Evolutionary conservation across 2,888 invertebrate genomes (phyloP), one percentile per base, ranked within the genome.

Genomic region (Therioaphis trifolii): DNA sequence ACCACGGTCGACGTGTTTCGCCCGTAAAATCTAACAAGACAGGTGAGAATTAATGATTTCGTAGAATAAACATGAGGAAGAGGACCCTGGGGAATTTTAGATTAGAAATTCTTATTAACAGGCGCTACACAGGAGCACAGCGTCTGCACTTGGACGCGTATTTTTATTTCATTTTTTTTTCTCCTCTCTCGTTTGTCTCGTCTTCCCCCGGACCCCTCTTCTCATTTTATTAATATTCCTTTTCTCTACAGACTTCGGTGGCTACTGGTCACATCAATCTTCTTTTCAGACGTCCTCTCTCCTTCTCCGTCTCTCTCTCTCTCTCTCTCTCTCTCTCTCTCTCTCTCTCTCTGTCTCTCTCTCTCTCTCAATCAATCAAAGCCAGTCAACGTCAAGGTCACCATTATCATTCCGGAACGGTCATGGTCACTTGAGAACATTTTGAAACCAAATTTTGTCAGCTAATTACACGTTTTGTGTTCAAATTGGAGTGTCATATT

Each of bases 231-330:
- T 82, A 82, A 74, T 82, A 82, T 82, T 82, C 72, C 49, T 82
- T 74, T 82, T 82, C 18, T 49, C 24, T 52, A 72, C 72, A 74
- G 72, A 61, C 72, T 82, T 61, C 46, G 80, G 35, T 74, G 63
- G 82, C 82, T 82, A 82, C 82, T 40, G 82, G 72, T 74, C 40
- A 74, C 82, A 82, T 82, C 82, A 82, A 82, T 82, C 82, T 82
- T 82, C 82, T 35, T 82, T 82, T 52, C 82, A 66, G 82, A 82
- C 82, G 27, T 82, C 61, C 80, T 49, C 68, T 68, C 63, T 63
- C 77, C 46, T 29, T 63, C 46, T 46, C 40, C 9, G 21, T 68
- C 68, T 71, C 72, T 66, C 35, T 7, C 35, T 7, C 63, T 63
- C 66, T 49, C 63, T 46, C 46, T 46, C 68, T 21, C 46, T 40